These are phyloP conservation scores for Typhlichthys eigenmanni DNA, from an alignment of 2,797 vertebrate genomes.

Conservation along the genomic window DNA sequence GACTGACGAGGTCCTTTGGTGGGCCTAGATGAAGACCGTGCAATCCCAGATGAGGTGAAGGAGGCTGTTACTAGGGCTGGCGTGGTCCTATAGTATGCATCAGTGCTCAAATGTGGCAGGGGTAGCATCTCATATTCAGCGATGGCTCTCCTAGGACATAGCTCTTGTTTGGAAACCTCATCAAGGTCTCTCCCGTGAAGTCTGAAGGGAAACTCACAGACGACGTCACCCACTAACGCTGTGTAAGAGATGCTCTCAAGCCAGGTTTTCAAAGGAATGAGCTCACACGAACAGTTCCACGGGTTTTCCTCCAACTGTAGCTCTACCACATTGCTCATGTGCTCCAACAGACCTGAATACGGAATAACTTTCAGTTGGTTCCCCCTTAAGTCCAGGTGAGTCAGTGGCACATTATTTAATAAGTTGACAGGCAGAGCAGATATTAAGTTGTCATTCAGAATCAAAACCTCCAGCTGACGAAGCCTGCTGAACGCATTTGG, in stretches of 20 bases:
- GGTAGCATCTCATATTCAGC: slow-evolving; percentile 93
- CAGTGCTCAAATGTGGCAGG: slow-evolving; percentile 86
- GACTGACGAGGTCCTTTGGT: slow-evolving; percentile 92
- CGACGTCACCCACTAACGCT: slow-evolving; percentile 92
- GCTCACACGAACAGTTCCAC: slow-evolving; percentile 97
- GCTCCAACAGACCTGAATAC: slow-evolving; percentile 91
- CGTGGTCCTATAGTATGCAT: slow-evolving; percentile 87
- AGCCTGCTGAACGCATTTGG: slow-evolving; percentile 87
- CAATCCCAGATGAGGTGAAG: slow-evolving; percentile 89
- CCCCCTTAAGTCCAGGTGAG: slow-evolving; percentile 94
- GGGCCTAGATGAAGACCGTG: slow-evolving; percentile 86
- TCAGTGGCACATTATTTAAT: slow-evolving; percentile 93
- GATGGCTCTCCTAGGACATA: slow-evolving; percentile 92
- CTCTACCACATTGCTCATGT: slow-evolving; percentile 95
- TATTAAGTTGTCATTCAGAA: slow-evolving; percentile 97
- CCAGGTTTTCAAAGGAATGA: slow-evolving; percentile 96
- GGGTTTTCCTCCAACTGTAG: slow-evolving; percentile 97
- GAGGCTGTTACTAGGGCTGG: slow-evolving; percentile 83
- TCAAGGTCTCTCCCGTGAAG: slow-evolving; percentile 94
- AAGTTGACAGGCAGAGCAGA: slow-evolving; percentile 89
- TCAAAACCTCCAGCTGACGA: slow-evolving; percentile 91
- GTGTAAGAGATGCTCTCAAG: slow-evolving; percentile 96
- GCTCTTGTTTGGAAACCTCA: slow-evolving; percentile 95
- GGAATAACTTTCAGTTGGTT: slow-evolving; percentile 94
- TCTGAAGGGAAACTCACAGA: slow-evolving; percentile 96